Percentiles rank a stretch among this genome's conserved stretches.
These are phyloP conservation scores for Boloria euphrosyne DNA, from an alignment of 2,888 invertebrate species.

Conservation along the genomic window DNA sequence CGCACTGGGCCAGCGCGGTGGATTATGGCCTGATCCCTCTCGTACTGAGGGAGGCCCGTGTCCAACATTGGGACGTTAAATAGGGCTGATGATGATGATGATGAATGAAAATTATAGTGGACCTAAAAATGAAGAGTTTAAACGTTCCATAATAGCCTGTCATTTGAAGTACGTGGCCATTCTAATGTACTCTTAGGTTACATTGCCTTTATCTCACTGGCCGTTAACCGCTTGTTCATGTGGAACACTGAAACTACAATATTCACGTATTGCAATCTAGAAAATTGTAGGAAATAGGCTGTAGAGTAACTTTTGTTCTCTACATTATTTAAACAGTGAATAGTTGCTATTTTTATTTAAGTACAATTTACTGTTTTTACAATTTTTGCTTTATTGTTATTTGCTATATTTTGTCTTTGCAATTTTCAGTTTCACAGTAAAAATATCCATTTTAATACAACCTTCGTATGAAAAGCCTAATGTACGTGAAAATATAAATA, in stretches of 20 bases:
- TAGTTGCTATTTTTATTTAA: not conserved
- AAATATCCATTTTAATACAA: no score
- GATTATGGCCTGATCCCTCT: no score
- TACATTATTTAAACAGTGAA: slow-evolving; percentile 11
- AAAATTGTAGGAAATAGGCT: slow-evolving; percentile 15
- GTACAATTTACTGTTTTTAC: not conserved
- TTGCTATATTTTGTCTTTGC: no score
- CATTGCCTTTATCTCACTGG: slow-evolving; percentile 24
- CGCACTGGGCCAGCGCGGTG: no score
- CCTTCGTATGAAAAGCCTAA: no score
- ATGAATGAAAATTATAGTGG: no score
- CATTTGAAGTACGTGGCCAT: not conserved
- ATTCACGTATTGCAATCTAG: slow-evolving; percentile 22
- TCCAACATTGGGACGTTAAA: no score
- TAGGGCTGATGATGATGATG: no score
- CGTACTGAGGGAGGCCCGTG: no score
- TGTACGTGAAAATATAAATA: no score
- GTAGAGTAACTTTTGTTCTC: slow-evolving; percentile 17
- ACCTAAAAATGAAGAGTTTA: no score
- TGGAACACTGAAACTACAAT: slow-evolving; percentile 24
- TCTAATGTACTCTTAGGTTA: slow-evolving; percentile 11
- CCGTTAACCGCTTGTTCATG: slow-evolving; percentile 23
- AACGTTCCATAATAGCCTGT: not conserved
- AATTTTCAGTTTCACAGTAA: no score
- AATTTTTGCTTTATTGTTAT: not conserved